Evolutionary conservation across 1,140 invertebrate species (phyloP).

Genomic region (Ostrea edulis): DNA sequence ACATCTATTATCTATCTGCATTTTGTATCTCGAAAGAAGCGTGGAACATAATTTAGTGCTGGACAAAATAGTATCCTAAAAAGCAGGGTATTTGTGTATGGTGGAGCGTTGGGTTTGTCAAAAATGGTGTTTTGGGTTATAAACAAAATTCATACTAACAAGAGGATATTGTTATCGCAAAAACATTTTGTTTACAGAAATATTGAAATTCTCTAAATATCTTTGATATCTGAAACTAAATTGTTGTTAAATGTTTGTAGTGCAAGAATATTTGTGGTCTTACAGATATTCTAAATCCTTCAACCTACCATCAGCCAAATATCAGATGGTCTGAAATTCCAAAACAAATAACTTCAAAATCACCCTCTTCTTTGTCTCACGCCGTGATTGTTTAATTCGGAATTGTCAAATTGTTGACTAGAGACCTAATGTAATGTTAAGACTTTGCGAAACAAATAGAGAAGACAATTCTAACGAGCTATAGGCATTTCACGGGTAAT

Average conservation of each 20-base stretch:
- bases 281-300: conserved; percentile 12
- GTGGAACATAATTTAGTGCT: no score
- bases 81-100: no score
- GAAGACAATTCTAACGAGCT: conserved; percentile 29
- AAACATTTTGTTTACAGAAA: background rate
- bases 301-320: background rate
- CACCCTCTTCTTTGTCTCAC: conserved; percentile 24
- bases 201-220: conserved; percentile 1
- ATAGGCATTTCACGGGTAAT: conserved; percentile 16
- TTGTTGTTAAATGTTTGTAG: background rate
- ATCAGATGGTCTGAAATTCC: conserved; percentile 15
- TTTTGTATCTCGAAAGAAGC: no score
- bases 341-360: conserved; percentile 7
- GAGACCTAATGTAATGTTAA: conserved; percentile 12
- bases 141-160: no score
- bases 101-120: no score
- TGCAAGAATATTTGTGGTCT: conserved; percentile 29
- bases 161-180: no score
- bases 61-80: no score
- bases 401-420: conserved; percentile 29
- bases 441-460: conserved; percentile 11
- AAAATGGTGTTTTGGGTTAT: no score
- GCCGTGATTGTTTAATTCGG: conserved; percentile 22
- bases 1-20: no score
- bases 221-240: background rate